Conservation (phyloP, 2,888 invertebrate species). For the Drosophila yooni region DNA sequence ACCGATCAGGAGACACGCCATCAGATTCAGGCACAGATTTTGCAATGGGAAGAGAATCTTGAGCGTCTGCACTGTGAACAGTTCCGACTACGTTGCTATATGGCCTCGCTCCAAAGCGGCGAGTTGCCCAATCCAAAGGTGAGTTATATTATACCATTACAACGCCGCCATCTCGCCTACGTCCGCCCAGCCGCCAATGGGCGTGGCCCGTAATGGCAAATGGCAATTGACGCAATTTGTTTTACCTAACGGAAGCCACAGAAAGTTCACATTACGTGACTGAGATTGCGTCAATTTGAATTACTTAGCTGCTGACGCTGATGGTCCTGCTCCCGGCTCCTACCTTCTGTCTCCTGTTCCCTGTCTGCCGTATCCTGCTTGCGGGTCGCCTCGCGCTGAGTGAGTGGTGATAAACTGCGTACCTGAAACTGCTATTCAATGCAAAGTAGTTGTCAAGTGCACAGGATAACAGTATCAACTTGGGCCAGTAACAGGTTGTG, state of each 20-base stretch:
- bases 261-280: conserved; percentile 57
- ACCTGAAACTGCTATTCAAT: conserved; percentile 56
- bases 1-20: conserved; percentile 96
- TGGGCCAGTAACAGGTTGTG: conserved; percentile 29
- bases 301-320: conserved; percentile 44
- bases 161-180: not conserved
- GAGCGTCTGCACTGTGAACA: conserved; percentile 98
- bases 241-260: conserved; percentile 59
- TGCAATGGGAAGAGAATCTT: conserved; percentile 98
- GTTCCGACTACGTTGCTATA: conserved; percentile 97
- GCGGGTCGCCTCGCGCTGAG: not conserved
- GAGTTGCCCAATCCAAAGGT: conserved; percentile 99
- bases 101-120: conserved; percentile 97
- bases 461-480: conserved; percentile 42
- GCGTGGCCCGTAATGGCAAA: conserved; percentile 36
- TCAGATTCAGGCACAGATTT: conserved; percentile 96
- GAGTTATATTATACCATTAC: conserved; percentile 71
- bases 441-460: conserved; percentile 59
- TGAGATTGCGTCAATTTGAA: conserved; percentile 63
- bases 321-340: conserved; percentile 3
- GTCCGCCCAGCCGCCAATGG: not conserved
- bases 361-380: not conserved
- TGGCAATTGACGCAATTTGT: conserved; percentile 73
- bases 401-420: conserved; percentile 50
- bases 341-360: not conserved